These are phyloP conservation scores for Celastrina argiolus DNA, from an alignment of 2,888 invertebrate genomes.

Conservation along the genomic window DNA sequence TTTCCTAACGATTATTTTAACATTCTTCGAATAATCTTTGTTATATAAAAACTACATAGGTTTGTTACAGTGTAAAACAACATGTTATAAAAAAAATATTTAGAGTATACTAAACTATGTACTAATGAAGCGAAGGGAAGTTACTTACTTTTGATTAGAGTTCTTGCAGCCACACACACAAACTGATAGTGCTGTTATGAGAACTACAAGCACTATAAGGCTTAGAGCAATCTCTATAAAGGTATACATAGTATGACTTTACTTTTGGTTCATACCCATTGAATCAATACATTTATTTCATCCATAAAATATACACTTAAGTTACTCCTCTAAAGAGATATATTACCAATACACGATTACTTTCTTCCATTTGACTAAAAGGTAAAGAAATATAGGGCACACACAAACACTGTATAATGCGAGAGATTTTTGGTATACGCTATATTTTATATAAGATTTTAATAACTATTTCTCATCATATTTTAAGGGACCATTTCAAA, in stretches of 20 bases:
- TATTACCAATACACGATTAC: slow-evolving; percentile 48
- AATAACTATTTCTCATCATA: background rate
- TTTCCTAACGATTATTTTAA: background rate
- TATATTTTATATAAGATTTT: background rate
- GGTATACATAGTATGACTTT: slow-evolving; percentile 62
- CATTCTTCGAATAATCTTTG: background rate
- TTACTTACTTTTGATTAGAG: slow-evolving; percentile 84
- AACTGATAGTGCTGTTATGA: slow-evolving; percentile 76
- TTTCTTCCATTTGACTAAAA: slow-evolving; percentile 71
- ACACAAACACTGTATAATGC: slow-evolving; percentile 19
- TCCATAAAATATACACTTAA: slow-evolving; percentile 54
- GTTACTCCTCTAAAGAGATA: slow-evolving; percentile 62
- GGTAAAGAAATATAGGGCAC: slow-evolving; percentile 66
- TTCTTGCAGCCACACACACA: slow-evolving; percentile 87
- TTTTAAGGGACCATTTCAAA: background rate
- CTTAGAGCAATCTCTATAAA: slow-evolving; percentile 64
- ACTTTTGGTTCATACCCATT: slow-evolving; percentile 40
- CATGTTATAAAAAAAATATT: background rate
- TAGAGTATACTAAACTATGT: background rate
- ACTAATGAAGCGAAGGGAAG: background rate
- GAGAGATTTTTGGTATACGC: background rate
- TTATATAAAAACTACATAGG: background rate
- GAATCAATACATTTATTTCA: slow-evolving; percentile 39
- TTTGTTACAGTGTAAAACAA: background rate
- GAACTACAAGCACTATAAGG: slow-evolving; percentile 65